These are phyloP conservation scores for Cerastoderma edule DNA, from an alignment of 2,888 invertebrate genomes.

Conservation along the genomic window DNA sequence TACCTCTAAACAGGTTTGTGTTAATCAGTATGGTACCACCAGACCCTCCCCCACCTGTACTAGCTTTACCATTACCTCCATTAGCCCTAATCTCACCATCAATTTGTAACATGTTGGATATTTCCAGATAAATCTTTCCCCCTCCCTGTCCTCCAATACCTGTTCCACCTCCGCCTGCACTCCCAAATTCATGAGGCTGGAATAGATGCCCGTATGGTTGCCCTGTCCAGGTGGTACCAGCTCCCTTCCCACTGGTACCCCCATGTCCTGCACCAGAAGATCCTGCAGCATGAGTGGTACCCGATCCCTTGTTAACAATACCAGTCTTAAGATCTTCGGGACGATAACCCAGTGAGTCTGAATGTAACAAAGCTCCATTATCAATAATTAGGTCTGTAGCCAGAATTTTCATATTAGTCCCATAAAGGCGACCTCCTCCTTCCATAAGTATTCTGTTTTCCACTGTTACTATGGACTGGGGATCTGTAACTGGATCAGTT, in stretches of 20 bases:
- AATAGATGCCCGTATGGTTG: slow-evolving; percentile 75
- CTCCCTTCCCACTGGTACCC: slow-evolving; percentile 72
- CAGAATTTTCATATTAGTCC: slow-evolving; percentile 64
- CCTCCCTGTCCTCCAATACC: slow-evolving; percentile 69
- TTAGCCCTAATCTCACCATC: slow-evolving; percentile 70
- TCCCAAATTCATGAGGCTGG: slow-evolving; percentile 67
- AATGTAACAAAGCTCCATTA: slow-evolving; percentile 70
- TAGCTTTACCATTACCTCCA: slow-evolving; percentile 63
- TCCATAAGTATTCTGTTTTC: slow-evolving; percentile 66
- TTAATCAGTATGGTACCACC: slow-evolving; percentile 71
- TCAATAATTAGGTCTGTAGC: slow-evolving; percentile 70
- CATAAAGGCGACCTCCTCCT: slow-evolving; percentile 71
- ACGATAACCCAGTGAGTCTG: slow-evolving; percentile 67
- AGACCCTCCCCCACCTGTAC: slow-evolving; percentile 70
- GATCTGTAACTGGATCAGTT: slow-evolving; percentile 65
- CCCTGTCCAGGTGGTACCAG: slow-evolving; percentile 64
- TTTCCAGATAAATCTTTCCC: slow-evolving; percentile 64
- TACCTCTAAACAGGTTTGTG: slow-evolving; percentile 65
- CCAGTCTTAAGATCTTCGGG: slow-evolving; percentile 49
- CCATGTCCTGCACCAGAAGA: slow-evolving; percentile 76
- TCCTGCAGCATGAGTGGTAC: slow-evolving; percentile 58
- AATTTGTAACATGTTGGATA: slow-evolving; percentile 63
- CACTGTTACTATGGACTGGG: slow-evolving; percentile 58
- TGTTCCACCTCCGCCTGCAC: slow-evolving; percentile 70
- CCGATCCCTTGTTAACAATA: slow-evolving; percentile 63